Conservation (phyloP, 1,140 invertebrate species). For the Ceratina australensis region DNA sequence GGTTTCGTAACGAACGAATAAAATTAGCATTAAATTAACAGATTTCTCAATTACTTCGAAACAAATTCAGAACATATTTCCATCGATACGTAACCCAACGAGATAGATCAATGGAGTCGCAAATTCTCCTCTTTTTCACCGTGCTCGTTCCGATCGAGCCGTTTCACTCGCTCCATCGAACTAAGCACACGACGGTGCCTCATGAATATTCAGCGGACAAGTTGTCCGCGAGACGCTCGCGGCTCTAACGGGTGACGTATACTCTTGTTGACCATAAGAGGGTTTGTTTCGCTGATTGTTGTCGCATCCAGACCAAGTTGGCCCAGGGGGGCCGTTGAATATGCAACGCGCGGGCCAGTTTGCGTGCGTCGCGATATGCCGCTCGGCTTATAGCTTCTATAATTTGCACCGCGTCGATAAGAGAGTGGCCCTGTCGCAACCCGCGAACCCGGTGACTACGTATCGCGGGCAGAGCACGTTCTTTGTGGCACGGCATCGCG, state of each 20-base stretch:
- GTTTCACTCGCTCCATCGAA: slow-evolving; percentile 30
- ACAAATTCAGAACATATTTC: slow-evolving; percentile 6
- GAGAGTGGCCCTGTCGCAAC: slow-evolving; percentile 23
- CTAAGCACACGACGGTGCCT: slow-evolving; percentile 46
- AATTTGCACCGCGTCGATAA: slow-evolving; percentile 63
- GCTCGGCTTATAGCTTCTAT: slow-evolving; percentile 60
- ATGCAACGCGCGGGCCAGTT: slow-evolving; percentile 59
- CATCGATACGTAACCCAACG: not conserved
- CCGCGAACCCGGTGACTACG: not conserved
- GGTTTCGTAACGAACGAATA: too few relatives aligned
- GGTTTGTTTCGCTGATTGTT: slow-evolving; percentile 77
- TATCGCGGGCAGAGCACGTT: slow-evolving; percentile 10
- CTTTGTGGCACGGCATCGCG: slow-evolving; percentile 35
- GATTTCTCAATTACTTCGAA: not conserved
- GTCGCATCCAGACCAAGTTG: slow-evolving; percentile 61
- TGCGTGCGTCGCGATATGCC: slow-evolving; percentile 55
- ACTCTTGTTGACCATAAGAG: slow-evolving; percentile 76
- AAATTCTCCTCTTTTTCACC: too few relatives aligned
- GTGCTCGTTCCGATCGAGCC: not conserved
- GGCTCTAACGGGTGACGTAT: slow-evolving; percentile 67
- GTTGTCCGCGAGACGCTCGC: slow-evolving; percentile 70
- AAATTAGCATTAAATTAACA: too few relatives aligned
- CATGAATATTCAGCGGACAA: slow-evolving; percentile 75
- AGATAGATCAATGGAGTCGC: slow-evolving; percentile 23
- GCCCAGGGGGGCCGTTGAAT: slow-evolving; percentile 64